phyloP scores from a whole-genome alignment of 2,797 vertebrate genomes.

The Lagocephalus sceleratus region DNA sequence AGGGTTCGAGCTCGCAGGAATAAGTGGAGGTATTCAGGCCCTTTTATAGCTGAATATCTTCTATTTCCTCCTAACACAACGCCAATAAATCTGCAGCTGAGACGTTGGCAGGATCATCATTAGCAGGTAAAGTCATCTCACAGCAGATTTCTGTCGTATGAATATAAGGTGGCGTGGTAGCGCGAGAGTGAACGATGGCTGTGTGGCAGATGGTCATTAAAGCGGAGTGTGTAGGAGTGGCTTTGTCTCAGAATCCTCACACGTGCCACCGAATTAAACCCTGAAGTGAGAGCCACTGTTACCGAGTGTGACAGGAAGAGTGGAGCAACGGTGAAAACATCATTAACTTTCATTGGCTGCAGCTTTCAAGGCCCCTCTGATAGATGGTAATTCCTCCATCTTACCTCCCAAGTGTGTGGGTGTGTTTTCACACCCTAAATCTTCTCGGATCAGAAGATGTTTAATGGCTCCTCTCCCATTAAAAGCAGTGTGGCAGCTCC shows the following conservation, averaged over 20 bases:
- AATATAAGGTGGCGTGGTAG: too few relatives aligned
- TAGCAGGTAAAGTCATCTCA: conserved; percentile 23
- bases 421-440: conserved; percentile 38
- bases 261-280: background rate
- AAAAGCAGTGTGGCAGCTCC: background rate
- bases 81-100: conserved; percentile 49
- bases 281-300: background rate
- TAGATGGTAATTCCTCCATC: conserved; percentile 40
- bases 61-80: conserved; percentile 57
- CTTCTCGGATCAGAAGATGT: conserved; percentile 23
- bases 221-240: too few relatives aligned
- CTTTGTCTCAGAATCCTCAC: too few relatives aligned
- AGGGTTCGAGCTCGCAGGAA: conserved; percentile 28
- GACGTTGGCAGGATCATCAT: conserved; percentile 32
- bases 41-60: conserved; percentile 29
- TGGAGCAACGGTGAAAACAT: conserved; percentile 28
- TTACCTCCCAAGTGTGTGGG: conserved; percentile 31
- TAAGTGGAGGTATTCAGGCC: conserved; percentile 32
- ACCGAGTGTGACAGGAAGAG: conserved; percentile 14
- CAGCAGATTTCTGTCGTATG: background rate
- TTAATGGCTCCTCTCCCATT: conserved; percentile 14
- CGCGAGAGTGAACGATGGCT: too few relatives aligned
- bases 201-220: too few relatives aligned
- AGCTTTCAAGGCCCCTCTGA: conserved; percentile 22
- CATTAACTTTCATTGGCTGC: conserved; percentile 22